Percentiles rank a stretch among this genome's conserved stretches.
These are phyloP conservation scores for Calameuta filiformis DNA, from an alignment of 2,888 invertebrate genomes.

Conservation along the genomic window DNA sequence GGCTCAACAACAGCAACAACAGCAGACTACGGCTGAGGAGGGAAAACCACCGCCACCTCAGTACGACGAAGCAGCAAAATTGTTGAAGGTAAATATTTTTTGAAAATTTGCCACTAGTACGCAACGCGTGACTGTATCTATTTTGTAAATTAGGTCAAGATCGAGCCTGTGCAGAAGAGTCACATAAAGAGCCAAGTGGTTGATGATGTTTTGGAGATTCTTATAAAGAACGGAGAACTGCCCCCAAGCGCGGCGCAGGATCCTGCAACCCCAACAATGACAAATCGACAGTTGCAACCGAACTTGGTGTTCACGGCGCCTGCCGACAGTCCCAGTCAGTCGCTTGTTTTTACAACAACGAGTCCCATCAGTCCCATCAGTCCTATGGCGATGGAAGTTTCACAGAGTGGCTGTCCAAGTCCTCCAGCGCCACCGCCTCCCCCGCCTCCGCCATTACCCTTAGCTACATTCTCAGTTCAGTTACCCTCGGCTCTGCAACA, in stretches of 20 bases:
- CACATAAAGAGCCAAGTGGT: slow-evolving; percentile 80
- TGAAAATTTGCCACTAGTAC: not conserved
- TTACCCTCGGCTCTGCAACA: slow-evolving; percentile 52
- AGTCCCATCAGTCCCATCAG: slow-evolving; percentile 58
- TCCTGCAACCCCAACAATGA: slow-evolving; percentile 71
- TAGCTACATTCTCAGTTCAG: slow-evolving; percentile 62
- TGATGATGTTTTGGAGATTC: slow-evolving; percentile 92
- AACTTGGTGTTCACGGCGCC: slow-evolving; percentile 60
- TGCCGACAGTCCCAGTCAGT: slow-evolving; percentile 57
- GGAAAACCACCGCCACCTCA: slow-evolving; percentile 74
- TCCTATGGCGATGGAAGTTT: slow-evolving; percentile 59
- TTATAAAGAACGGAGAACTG: slow-evolving; percentile 92
- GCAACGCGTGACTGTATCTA: not conserved
- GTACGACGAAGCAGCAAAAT: slow-evolving; percentile 78
- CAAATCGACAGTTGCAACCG: slow-evolving; percentile 63
- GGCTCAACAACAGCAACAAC: slow-evolving; percentile 52
- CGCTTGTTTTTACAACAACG: slow-evolving; percentile 52
- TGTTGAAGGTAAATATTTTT: slow-evolving; percentile 65
- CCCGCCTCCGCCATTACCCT: slow-evolving; percentile 64
- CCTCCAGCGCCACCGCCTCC: slow-evolving; percentile 59
- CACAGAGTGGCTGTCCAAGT: slow-evolving; percentile 54
- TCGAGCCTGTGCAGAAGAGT: slow-evolving; percentile 63
- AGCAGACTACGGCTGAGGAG: slow-evolving; percentile 56
- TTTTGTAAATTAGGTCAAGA: slow-evolving; percentile 50
- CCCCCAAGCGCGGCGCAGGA: slow-evolving; percentile 88